These are phyloP conservation scores for Acanthurus lineatus DNA, from an alignment of 2,797 vertebrate genomes.

Conservation along the genomic window DNA sequence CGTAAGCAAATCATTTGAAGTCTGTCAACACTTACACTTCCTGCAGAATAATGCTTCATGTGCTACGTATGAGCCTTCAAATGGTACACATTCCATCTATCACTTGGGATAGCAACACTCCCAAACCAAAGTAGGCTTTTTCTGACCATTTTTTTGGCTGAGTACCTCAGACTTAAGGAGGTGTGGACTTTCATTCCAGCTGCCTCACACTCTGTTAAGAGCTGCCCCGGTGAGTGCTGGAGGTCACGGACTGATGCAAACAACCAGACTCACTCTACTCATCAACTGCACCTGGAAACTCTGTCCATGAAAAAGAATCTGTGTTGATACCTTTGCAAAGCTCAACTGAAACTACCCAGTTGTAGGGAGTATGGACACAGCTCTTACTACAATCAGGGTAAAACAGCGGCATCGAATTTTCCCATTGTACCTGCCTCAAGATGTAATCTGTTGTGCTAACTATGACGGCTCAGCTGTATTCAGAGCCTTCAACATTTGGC, in stretches of 20 bases:
- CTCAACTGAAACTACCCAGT: not conserved
- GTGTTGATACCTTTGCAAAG: not conserved
- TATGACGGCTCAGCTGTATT: not conserved
- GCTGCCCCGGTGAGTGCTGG: conserved; percentile 14
- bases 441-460: not conserved
- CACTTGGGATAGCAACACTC: not conserved
- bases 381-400: not conserved
- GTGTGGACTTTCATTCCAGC: conserved; percentile 34
- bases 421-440: not conserved
- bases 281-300: conserved; percentile 36
- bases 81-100: conserved; percentile 6
- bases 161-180: not conserved
- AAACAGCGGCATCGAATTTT: not conserved
- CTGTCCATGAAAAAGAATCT: conserved; percentile 13
- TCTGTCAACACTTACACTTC: conserved; percentile 41
- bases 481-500: not conserved
- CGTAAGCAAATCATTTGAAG: conserved; percentile 55
- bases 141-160: not conserved
- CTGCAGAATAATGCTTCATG: conserved; percentile 22
- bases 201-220: conserved; percentile 42
- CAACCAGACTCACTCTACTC: conserved; percentile 18
- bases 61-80: not conserved
- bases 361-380: not conserved
- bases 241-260: conserved; percentile 37
- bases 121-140: not conserved